phyloP scores from a whole-genome alignment of 2,888 invertebrate species.

The Parelbella ahira region DNA sequence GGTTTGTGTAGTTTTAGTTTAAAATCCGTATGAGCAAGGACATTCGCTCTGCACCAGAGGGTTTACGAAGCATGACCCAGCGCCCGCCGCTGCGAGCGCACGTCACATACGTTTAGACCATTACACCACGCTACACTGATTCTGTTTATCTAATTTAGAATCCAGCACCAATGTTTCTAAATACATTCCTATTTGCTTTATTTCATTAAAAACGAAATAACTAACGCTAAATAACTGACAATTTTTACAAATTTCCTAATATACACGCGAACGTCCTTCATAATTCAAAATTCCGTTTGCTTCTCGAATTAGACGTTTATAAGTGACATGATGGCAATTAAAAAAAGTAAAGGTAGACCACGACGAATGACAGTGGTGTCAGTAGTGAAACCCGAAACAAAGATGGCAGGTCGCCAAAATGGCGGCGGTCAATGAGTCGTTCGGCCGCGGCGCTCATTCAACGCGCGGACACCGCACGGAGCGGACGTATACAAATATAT shows the following conservation, averaged over 20 bases:
- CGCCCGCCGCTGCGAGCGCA: too few relatives aligned
- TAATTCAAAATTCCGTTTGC: constrained; percentile 16
- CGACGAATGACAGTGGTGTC: constrained; percentile 27
- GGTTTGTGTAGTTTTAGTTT: too few relatives aligned
- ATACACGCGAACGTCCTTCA: constrained; percentile 18
- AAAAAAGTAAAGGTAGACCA: constrained; percentile 24
- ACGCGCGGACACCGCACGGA: constrained; percentile 28
- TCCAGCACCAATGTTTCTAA: constrained; percentile 7
- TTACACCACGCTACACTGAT: constrained; percentile 11
- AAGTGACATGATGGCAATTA: constrained; percentile 21
- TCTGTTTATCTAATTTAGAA: constrained; percentile 17
- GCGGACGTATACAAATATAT: constrained; percentile 24
- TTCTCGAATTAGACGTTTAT: constrained; percentile 17
- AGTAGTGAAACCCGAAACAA: constrained; percentile 36
- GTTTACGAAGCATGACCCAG: constrained; percentile 21
- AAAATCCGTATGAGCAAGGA: too few relatives aligned
- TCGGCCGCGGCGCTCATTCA: constrained; percentile 12
- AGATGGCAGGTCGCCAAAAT: constrained; percentile 40
- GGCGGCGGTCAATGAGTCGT: constrained; percentile 20
- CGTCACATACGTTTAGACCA: constrained; percentile 22
- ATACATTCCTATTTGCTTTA: too few relatives aligned
- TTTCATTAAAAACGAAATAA: too few relatives aligned
- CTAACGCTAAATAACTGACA: too few relatives aligned
- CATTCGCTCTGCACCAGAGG: too few relatives aligned
- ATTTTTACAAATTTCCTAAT: constrained; percentile 5